These are phyloP conservation scores for Ptilonorhynchus violaceus DNA, from an alignment of 2,113 vertebrate species.

Conservation along the genomic window DNA sequence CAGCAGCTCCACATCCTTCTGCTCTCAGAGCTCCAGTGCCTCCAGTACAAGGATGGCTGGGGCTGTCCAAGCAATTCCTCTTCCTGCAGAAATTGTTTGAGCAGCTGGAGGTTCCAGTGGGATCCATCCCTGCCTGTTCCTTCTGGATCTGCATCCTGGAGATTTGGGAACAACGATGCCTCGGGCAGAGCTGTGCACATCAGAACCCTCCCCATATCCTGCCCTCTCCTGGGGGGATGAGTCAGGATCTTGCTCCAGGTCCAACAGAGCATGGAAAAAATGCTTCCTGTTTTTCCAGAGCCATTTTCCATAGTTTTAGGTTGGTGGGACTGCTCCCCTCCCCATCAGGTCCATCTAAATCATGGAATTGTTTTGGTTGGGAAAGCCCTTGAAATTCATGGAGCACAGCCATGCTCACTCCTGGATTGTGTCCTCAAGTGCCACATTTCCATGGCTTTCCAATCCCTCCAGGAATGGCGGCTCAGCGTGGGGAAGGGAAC, in stretches of 20 bases:
- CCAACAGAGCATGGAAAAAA: background rate
- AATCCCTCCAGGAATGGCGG: background rate
- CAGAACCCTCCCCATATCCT: accelerated
- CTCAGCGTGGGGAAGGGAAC: background rate
- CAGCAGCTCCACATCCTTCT: background rate
- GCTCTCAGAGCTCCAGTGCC: background rate
- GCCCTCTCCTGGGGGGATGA: background rate
- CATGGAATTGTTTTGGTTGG: background rate
- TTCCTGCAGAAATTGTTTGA: background rate
- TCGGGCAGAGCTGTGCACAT: background rate
- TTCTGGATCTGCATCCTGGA: background rate
- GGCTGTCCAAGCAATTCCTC: background rate
- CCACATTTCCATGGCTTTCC: background rate
- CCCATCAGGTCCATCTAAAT: background rate
- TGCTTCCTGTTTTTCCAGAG: background rate
- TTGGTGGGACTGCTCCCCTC: background rate
- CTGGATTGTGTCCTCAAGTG: background rate
- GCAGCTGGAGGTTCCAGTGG: background rate
- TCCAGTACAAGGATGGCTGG: background rate
- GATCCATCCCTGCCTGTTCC: accelerated
- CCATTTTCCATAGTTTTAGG: accelerated
- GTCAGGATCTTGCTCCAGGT: background rate
- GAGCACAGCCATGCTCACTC: background rate
- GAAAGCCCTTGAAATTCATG: background rate
- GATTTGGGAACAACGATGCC: background rate